These are phyloP conservation scores for Altica lythri DNA, from an alignment of 2,888 invertebrate genomes.

Conservation along the genomic window DNA sequence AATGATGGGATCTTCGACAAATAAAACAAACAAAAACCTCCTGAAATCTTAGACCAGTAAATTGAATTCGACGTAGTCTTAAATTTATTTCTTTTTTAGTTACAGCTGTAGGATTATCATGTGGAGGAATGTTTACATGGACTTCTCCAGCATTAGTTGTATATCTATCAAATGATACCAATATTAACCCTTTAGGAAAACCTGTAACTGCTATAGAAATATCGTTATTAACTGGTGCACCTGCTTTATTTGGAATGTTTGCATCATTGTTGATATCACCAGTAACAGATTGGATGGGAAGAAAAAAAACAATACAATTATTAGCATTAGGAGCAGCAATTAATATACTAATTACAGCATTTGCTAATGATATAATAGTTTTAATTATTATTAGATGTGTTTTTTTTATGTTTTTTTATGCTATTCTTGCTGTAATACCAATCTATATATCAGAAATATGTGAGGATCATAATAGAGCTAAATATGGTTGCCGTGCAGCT, in stretches of 20 bases:
- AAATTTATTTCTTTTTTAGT: too few species aligned
- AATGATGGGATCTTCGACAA: too few species aligned
- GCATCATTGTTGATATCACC: slow-evolving; percentile 1
- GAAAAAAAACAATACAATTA: slow-evolving; percentile 10
- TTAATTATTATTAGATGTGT: background rate
- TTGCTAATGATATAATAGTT: background rate
- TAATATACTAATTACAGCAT: background rate
- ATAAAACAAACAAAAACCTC: too few species aligned
- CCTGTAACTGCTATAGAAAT: slow-evolving; percentile 10
- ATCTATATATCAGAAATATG: slow-evolving; percentile 17
- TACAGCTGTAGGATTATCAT: too few species aligned
- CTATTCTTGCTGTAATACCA: background rate
- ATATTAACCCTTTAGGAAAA: slow-evolving; percentile 14
- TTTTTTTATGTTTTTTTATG: background rate
- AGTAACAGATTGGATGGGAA: slow-evolving; percentile 13
- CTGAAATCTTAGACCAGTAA: too few species aligned
- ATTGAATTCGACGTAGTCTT: too few species aligned
- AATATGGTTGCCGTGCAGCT: background rate
- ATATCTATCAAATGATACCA: slow-evolving; percentile 1
- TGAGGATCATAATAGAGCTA: slow-evolving; percentile 26
- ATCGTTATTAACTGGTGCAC: slow-evolving; percentile 15
- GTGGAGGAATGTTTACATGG: slow-evolving; percentile 1
- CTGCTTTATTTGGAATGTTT: background rate
- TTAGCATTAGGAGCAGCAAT: background rate
- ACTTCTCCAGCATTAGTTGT: slow-evolving; percentile 5